Conservation (phyloP, 2,113 vertebrate genomes). For the Apodemus sylvaticus region DNA sequence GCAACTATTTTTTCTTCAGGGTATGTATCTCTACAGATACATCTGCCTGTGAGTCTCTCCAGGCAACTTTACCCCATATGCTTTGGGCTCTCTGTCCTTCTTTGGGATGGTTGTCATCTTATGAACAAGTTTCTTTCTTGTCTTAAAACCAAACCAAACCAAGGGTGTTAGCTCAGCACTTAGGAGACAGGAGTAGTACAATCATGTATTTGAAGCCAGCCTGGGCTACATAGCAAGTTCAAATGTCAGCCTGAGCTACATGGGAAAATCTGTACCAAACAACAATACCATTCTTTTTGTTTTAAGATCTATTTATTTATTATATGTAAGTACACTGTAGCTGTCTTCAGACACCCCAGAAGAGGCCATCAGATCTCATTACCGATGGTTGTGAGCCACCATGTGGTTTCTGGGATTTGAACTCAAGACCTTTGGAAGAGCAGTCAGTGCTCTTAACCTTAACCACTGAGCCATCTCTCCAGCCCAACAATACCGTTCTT, state of each 20-base stretch:
- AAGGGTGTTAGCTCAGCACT: not conserved
- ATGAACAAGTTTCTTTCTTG: not conserved
- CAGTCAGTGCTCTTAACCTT: no score
- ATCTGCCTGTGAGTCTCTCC: not conserved
- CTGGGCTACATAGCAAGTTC: not conserved
- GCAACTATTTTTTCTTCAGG: not conserved
- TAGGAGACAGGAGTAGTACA: not conserved
- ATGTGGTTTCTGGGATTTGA: no score
- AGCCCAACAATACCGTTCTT: not conserved
- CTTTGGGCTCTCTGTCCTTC: not conserved
- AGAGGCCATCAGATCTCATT: no score
- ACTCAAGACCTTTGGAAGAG: no score
- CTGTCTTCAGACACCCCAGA: no score
- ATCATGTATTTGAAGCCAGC: not conserved
- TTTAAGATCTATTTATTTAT: no score
- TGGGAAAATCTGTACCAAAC: not conserved
- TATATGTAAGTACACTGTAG: no score
- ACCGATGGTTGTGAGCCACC: no score
- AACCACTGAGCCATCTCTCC: no score
- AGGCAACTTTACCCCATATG: not conserved
- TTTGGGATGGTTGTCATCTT: not conserved
- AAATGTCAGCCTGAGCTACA: not conserved
- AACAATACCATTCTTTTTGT: not conserved
- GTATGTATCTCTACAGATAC: not conserved
- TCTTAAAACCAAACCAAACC: not conserved